Evolutionary conservation across 2,797 vertebrate species (phyloP), one percentile per base, ranked within the genome.

Genomic region (Oreonectes daqikongensis): DNA sequence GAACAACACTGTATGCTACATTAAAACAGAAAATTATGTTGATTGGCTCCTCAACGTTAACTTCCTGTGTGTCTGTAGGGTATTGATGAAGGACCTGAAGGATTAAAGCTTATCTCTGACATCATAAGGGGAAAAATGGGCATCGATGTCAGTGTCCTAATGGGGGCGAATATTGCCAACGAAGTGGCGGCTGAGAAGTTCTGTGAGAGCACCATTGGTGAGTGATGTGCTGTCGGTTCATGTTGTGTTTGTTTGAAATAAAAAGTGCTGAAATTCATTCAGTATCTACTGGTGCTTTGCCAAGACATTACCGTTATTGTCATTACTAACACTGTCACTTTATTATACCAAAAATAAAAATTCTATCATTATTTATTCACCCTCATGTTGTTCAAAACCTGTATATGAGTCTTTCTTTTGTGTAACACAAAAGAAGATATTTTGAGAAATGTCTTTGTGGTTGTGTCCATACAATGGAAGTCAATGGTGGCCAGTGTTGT

Each of bases 151-250:
- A 96, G 96, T 4, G 96, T 97, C 79, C 87, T 97, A 75, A 97
- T 97, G 96, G 96, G 96, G 46, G 96, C 96, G 74, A 97, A 97
- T 89, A 95, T 97, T 59, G 95, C 95, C 85, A 96, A 90, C 0
- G 95, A 97, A 84, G 96, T 97, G 60, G 96, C 96, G 1, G 95
- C 94, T 0, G 96, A 94, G 83, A 96, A 96, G 78, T 97, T 97
- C 88, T 97, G 96, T 73, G 95, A 97, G 91, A 97, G 94, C 65
- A 97, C 95, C 63, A 97, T 97, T 5, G 96, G 96, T 97, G 90
- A 92, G 84, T 40, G 30, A 38, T 14, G 8, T 9, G 4, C 30
- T 17, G 17, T 65, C 17, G 32, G 8, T 61, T 30, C 8, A 20
- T 2, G 6, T 70, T 65, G 9, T 22, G 11, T 59, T 5, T 22